Conservation (phyloP, 2,888 invertebrate species). For the Taphrorychus bicolor region DNA sequence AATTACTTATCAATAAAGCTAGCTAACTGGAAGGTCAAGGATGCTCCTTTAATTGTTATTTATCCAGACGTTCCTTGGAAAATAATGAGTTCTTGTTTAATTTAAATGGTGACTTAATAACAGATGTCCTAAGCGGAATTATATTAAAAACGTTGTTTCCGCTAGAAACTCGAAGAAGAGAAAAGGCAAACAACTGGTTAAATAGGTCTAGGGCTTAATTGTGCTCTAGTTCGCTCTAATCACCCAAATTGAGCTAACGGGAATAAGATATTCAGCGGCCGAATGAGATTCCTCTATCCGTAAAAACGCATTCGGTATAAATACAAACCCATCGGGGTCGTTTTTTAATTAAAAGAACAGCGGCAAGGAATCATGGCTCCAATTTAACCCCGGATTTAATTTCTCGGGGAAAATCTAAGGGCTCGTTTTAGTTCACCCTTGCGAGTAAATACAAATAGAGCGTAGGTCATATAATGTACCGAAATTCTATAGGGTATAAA, state of each 20-base stretch:
- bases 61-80: not conserved
- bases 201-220: not conserved
- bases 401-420: constrained; percentile 31
- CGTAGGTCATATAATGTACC: constrained; percentile 34
- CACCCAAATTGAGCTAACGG: not conserved
- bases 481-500: constrained; percentile 32
- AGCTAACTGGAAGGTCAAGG: not conserved
- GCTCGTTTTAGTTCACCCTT: constrained; percentile 28
- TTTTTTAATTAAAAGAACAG: constrained; percentile 30
- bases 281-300: not conserved
- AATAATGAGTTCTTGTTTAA: not conserved
- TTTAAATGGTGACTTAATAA: no score
- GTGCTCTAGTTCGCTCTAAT: not conserved
- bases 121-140: no score
- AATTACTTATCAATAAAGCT: not conserved
- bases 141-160: no score
- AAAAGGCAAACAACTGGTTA: not conserved
- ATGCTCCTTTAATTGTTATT: not conserved
- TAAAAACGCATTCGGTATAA: constrained; percentile 11
- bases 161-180: no score
- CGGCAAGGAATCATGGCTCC: constrained; percentile 28
- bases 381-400: constrained; percentile 27
- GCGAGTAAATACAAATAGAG: constrained; percentile 37
- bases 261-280: not conserved
- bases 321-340: constrained; percentile 11